Evolutionary conservation across 2,113 vertebrate genomes (phyloP).

Genomic region (Acinonyx jubatus): DNA sequence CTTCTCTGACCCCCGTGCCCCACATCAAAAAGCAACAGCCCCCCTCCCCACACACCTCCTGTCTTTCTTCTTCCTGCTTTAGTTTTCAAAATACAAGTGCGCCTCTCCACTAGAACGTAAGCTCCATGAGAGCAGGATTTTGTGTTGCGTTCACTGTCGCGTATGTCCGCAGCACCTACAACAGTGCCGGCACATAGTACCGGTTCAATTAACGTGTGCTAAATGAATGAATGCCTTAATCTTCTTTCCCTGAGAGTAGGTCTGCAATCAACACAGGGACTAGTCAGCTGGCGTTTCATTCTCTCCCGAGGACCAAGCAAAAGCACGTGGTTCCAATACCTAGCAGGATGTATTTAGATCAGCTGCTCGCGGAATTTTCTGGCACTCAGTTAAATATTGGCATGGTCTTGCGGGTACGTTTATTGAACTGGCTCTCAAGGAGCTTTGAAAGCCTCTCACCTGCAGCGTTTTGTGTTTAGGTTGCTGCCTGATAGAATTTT

Average conservation of each 20-base stretch:
- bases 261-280: neutral
- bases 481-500: neutral
- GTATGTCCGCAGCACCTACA: neutral
- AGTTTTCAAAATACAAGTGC: too few species aligned
- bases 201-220: neutral
- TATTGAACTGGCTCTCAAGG: neutral
- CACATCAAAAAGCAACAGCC: neutral
- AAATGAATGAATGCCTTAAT: neutral
- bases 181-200: too few species aligned
- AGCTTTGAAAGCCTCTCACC: neutral
- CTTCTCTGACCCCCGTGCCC: neutral
- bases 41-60: neutral
- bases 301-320: neutral
- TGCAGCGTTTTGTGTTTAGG: neutral
- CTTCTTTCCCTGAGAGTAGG: neutral
- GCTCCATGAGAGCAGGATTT: neutral
- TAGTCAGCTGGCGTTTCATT: neutral
- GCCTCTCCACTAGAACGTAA: neutral
- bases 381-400: neutral
- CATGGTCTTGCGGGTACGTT: neutral
- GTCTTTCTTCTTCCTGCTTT: neutral
- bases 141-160: fast-evolving
- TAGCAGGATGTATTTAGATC: neutral
- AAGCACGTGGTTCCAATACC: fast-evolving
- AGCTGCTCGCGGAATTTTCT: neutral